These are phyloP conservation scores for Bovichtus diacanthus DNA, from an alignment of 2,797 vertebrate genomes.

Conservation along the genomic window DNA sequence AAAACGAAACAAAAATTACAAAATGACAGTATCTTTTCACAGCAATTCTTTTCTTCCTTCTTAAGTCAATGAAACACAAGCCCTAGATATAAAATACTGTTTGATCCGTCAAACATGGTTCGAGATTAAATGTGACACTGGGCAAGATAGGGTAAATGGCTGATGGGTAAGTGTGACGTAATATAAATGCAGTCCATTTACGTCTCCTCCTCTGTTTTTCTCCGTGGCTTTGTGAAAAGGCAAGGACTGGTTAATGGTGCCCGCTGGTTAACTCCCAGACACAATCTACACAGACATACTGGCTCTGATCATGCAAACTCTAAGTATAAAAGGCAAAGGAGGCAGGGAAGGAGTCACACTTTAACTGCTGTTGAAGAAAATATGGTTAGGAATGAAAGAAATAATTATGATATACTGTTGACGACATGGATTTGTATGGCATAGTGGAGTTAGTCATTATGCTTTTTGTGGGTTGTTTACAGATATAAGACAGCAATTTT, in stretches of 20 bases:
- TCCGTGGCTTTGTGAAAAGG: conserved; percentile 10
- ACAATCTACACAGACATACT: conserved; percentile 14
- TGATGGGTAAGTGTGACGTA: conserved; percentile 30
- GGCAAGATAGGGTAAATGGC: conserved; percentile 28
- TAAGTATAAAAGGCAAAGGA: conserved; percentile 8
- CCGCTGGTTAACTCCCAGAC: conserved; percentile 29
- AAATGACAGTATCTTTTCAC: conserved; percentile 81
- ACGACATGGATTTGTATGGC: not conserved
- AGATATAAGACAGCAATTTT: not conserved
- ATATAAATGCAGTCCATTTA: too few species aligned
- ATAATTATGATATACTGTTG: conserved; percentile 17
- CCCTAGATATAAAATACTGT: conserved; percentile 23
- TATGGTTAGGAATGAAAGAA: conserved; percentile 28
- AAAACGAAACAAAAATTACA: conserved; percentile 88
- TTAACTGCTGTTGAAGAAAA: conserved; percentile 35
- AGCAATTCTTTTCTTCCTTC: conserved; percentile 65
- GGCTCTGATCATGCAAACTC: conserved; percentile 39
- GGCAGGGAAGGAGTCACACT: not conserved
- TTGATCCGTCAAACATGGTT: conserved; percentile 25
- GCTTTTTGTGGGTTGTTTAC: conserved; percentile 2
- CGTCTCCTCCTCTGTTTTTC: conserved; percentile 1
- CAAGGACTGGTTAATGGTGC: conserved; percentile 3
- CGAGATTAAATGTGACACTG: conserved; percentile 32
- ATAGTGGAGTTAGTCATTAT: not conserved
- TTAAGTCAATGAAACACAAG: conserved; percentile 57